phyloP scores from a whole-genome alignment of 2,113 vertebrate genomes.

The Axis porcinus region DNA sequence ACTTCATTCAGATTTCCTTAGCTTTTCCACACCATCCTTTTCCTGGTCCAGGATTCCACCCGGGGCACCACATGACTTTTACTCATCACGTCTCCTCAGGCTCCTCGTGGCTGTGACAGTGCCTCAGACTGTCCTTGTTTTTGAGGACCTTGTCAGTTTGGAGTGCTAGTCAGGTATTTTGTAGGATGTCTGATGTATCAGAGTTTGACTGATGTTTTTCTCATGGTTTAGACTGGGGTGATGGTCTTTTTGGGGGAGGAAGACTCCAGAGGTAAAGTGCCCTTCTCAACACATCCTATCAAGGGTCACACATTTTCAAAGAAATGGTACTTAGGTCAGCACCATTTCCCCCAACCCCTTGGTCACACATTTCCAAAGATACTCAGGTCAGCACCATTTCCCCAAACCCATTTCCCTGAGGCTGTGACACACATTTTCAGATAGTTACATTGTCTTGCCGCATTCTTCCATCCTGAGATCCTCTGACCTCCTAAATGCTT shows the following conservation, averaged over 20 bases:
- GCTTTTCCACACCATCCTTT: not conserved
- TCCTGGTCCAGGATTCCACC: not conserved
- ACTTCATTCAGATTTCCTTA: not conserved
- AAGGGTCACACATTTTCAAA: not conserved
- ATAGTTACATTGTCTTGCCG: no score
- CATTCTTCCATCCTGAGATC: not conserved
- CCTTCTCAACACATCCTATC: no score
- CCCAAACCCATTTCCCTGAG: not conserved
- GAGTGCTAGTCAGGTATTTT: not conserved
- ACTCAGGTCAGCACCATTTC: not conserved
- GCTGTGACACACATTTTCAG: not conserved
- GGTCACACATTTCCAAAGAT: not conserved
- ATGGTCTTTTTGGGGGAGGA: not conserved
- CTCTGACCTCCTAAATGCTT: not conserved
- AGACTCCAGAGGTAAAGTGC: not conserved
- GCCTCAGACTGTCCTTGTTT: not conserved
- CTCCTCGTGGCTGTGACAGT: not conserved
- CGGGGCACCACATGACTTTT: not conserved
- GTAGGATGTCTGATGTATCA: not conserved
- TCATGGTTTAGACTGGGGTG: not conserved
- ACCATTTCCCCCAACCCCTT: not conserved
- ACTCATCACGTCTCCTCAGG: not conserved
- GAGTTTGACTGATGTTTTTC: not conserved
- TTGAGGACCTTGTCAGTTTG: not conserved
- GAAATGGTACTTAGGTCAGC: not conserved